These are phyloP conservation scores for Zosterops hypoxanthus DNA, from an alignment of 2,113 vertebrate genomes.

Conservation along the genomic window DNA sequence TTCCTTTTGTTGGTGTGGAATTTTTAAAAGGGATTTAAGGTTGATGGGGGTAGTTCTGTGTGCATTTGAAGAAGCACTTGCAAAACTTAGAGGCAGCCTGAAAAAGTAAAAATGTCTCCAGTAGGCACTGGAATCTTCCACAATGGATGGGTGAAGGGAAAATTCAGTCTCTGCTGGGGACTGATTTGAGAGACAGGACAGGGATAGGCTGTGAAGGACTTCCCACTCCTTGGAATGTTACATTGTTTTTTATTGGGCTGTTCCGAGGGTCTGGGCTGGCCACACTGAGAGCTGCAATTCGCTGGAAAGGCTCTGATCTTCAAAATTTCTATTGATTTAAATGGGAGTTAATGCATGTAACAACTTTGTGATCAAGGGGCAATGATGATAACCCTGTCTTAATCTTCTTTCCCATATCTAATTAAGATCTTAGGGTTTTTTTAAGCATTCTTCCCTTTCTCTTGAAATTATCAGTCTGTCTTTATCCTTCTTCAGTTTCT, in stretches of 20 bases:
- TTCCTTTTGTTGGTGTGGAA: background rate
- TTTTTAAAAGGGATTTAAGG: background rate
- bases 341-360: background rate
- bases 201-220: background rate
- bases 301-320: background rate
- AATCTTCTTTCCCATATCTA: conserved; percentile 2
- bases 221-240: background rate
- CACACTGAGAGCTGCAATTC: background rate
- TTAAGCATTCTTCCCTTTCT: background rate
- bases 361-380: background rate
- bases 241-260: background rate
- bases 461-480: background rate
- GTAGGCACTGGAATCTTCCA: background rate
- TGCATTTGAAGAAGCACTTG: background rate
- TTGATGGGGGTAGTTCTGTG: background rate
- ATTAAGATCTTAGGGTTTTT: background rate
- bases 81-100: background rate
- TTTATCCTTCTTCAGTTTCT: conserved; percentile 14
- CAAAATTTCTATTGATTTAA: background rate
- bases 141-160: background rate
- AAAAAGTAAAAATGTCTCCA: background rate
- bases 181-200: rapidly evolving
- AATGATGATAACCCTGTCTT: background rate
- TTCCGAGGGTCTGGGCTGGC: background rate
- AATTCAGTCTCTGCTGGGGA: too few relatives aligned